These are phyloP conservation scores for Taeniopygia guttata DNA, from an alignment of 2,797 vertebrate species.

Conservation along the genomic window DNA sequence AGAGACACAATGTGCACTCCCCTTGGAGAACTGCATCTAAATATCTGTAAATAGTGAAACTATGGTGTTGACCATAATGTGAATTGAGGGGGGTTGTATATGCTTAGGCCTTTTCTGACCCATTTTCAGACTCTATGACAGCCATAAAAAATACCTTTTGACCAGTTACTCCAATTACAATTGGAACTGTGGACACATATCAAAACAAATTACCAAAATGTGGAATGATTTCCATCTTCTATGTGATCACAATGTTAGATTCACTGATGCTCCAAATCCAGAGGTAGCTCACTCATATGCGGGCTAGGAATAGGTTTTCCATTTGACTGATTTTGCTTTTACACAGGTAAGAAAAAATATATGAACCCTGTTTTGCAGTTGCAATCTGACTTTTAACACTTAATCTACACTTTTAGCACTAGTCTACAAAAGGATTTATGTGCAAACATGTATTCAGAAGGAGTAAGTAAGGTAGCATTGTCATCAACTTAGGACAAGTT, in stretches of 20 bases:
- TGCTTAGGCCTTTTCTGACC: neutral
- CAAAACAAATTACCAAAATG: neutral
- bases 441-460: neutral
- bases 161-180: neutral
- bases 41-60: neutral
- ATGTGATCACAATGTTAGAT: neutral
- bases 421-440: neutral
- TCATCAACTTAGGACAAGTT: neutral
- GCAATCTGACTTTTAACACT: neutral
- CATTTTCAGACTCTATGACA: neutral
- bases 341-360: neutral
- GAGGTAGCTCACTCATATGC: neutral
- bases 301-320: neutral
- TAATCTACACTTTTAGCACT: neutral
- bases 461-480: neutral
- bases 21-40: neutral
- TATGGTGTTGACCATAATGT: fast-evolving
- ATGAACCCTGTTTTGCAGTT: neutral
- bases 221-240: neutral
- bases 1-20: neutral
- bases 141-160: neutral
- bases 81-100: fast-evolving
- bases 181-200: fast-evolving
- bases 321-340: neutral
- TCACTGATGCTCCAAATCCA: neutral